Conservation (phyloP, 2,797 vertebrate species). For the Paedocypris micromegethes region DNA sequence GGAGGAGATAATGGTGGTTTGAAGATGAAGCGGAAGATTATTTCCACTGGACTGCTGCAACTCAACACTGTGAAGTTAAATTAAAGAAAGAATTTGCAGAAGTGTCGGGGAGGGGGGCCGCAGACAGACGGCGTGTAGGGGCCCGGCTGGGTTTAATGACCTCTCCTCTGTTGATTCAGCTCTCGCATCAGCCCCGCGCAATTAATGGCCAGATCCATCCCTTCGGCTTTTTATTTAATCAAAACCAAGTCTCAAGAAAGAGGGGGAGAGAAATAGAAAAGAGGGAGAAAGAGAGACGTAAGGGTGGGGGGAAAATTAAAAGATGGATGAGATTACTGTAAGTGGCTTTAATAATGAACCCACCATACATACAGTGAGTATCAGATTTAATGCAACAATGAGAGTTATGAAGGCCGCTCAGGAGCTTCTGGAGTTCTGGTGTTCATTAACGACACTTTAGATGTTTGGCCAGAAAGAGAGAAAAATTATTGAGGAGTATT, state of each 20-base stretch:
- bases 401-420: conserved; percentile 1
- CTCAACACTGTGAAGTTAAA: conserved; percentile 54
- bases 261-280: conserved; percentile 53
- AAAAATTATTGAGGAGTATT: not conserved
- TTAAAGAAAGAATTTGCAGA: conserved; percentile 61
- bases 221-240: conserved; percentile 62
- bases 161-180: conserved; percentile 50
- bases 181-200: conserved; percentile 40
- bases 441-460: not conserved
- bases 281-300: conserved; percentile 40
- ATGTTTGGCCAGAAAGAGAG: not conserved
- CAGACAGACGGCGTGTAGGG: conserved; percentile 40
- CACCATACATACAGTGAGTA: conserved; percentile 30
- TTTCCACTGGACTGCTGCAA: conserved; percentile 46
- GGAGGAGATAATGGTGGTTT: conserved; percentile 36
- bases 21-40: conserved; percentile 46
- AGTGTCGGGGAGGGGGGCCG: conserved; percentile 46
- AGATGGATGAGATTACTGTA: conserved; percentile 49
- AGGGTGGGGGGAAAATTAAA: conserved; percentile 45
- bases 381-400: conserved; percentile 23
- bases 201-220: conserved; percentile 59
- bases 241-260: conserved; percentile 51
- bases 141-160: conserved; percentile 48
- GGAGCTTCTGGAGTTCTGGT: conserved; percentile 7
- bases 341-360: conserved; percentile 46